phyloP scores from a whole-genome alignment of 2,888 invertebrate species.

The Blastobasis lacticolella region DNA sequence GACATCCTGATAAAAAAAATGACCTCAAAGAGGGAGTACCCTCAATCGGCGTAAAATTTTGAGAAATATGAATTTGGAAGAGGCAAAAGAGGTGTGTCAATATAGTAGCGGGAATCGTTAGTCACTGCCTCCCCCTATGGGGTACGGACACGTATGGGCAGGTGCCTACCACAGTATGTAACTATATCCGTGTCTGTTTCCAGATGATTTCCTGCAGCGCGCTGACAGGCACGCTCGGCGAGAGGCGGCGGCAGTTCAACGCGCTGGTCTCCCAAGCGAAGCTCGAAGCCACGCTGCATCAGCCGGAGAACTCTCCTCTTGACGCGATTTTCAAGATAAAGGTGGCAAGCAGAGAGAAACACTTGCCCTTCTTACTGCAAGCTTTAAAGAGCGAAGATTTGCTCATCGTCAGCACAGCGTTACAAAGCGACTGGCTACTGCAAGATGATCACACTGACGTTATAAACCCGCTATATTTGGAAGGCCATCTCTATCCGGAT shows the following conservation, averaged over 20 bases:
- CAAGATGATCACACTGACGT: conserved; percentile 27
- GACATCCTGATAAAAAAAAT: no score
- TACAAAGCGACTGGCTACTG: conserved; percentile 43
- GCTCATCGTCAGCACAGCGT: conserved; percentile 46
- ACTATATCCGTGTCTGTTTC: conserved; percentile 6
- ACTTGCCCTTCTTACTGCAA: conserved; percentile 36
- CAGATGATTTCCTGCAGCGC: conserved; percentile 31
- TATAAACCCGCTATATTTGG: conserved; percentile 40
- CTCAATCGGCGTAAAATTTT: no score
- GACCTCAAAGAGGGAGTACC: no score
- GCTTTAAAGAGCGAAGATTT: conserved; percentile 45
- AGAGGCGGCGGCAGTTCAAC: conserved; percentile 36
- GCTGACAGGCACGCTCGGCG: conserved; percentile 30
- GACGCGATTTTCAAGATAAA: conserved; percentile 50
- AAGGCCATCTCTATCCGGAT: conserved; percentile 35
- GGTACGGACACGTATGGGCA: no score
- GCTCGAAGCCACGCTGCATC: conserved; percentile 14
- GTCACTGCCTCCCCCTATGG: no score
- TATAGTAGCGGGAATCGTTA: no score
- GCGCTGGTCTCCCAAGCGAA: conserved; percentile 24
- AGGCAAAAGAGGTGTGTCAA: no score
- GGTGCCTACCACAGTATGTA: no score
- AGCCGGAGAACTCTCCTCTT: conserved; percentile 29
- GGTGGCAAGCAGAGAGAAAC: conserved; percentile 34
- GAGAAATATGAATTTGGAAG: no score